Evolutionary conservation across 2,113 vertebrate species (phyloP), one percentile per base, ranked within the genome.

Genomic region (Hydrochoerus hydrochaeris): DNA sequence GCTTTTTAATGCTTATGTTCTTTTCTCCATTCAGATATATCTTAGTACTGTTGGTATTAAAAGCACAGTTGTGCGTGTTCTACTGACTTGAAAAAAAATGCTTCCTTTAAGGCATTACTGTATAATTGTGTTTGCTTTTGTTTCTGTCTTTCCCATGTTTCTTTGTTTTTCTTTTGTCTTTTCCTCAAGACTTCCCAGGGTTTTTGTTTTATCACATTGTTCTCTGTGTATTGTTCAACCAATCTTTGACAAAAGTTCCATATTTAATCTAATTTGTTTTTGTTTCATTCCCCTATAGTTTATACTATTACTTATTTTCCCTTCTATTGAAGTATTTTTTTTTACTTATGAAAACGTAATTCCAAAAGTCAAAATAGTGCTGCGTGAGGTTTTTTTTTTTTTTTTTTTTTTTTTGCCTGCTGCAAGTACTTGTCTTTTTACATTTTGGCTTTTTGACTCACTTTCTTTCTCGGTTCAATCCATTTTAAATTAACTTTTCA

Each of bases 151-250:
- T 85, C 57, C 10, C 60, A 22, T 62, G 44, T 92, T 71, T 93
- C 92, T 92, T 90, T 95, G 46, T 86, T 92, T 97, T 88, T 77
- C 67, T 91, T 94, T 85, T 90, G 69, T 86, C 84, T 92, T 92
- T 83, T 88, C 77, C 89, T 95, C 58, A 90, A 95, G 87, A 91
- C 69, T 95, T 92, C 65, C 60, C 46, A 88, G 14, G n/a, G 44
- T 16, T 93, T 85, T 89, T 83, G 65, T 94, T 96, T 93, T 95
- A 91, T 82, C 80, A 97, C 54, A 93, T 57, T 96, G 60, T 88
- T 92, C 85, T 85, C 32, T 95, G n/a, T 14, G 41, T 52, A 86
- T 96, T 96, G 78, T 92, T 87, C 54, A 58, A 69, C 5, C 67
- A 57, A 9, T 95, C 49, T 95, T 90, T 88, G 77, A 92, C 91